Evolutionary conservation across 1,140 invertebrate species (phyloP).

Genomic region (Sitobion miscanthi): DNA sequence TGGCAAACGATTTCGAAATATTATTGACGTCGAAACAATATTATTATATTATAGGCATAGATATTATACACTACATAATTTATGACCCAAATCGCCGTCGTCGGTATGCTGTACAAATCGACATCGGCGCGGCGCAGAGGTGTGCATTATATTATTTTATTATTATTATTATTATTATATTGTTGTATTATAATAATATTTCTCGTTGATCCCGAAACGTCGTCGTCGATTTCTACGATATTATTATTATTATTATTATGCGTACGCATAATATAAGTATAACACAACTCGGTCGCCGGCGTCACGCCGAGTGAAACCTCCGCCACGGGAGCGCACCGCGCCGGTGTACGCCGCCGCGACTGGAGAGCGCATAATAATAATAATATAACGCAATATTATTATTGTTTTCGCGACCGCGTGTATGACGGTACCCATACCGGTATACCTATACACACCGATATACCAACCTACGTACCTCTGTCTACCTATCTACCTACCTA

Average conservation of each 20-base stretch:
- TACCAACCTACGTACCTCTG: background rate
- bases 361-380: background rate
- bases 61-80: background rate
- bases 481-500: background rate
- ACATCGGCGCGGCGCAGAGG: background rate
- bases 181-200: background rate
- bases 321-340: background rate
- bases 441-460: background rate
- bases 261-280: background rate
- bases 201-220: constrained; percentile 42
- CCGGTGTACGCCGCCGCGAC: background rate
- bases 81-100: constrained; percentile 13
- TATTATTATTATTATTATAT: background rate
- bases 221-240: constrained; percentile 42
- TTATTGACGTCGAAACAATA: background rate
- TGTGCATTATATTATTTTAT: constrained; percentile 13
- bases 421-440: background rate
- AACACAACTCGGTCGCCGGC: constrained; percentile 36
- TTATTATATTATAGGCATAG: background rate
- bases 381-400: constrained; percentile 6
- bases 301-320: constrained; percentile 54
- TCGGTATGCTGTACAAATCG: background rate
- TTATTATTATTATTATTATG: constrained; percentile 10
- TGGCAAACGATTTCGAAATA: constrained; percentile 19
- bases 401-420: background rate